Base-by-base conservation (phyloP, 1,140 invertebrate genomes). In the Drosophila teissieri region DNA sequence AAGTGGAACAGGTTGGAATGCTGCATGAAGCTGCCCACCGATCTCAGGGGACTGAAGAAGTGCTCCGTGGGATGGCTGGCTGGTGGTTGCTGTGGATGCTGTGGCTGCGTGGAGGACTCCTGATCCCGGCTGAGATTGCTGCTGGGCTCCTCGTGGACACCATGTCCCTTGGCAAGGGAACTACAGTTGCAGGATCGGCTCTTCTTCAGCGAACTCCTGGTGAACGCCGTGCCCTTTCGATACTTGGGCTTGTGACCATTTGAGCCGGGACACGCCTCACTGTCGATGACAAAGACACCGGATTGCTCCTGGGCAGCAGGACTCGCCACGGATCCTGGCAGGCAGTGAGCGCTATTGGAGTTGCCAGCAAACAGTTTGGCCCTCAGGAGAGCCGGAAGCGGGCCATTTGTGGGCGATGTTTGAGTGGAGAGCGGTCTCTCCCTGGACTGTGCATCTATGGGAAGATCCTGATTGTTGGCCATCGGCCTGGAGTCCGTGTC, bases 1-100 rank as follows among this genome's bases (percentile, higher is more conserved):
- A 92, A 64, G 60, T 91, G 90, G 55, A 92, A 92, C 45, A 92
- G 58, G 65, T 91, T 92, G 86, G 91, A 92, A 92, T 92, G 91
- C 63, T 92, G 88, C 69, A 92, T 88, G 34, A 89, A 80, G 51
- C 68, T 88, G 60, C 91, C 84, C 60, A 92, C 65, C 15, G 90
- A 73, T 39, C 74, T 78, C 17, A 91, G 45, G 1, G 90, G 90
- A 65, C 88, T 89, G 45, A 92, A 90, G 56, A 88, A 91, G 44
- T 80, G 58, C 36, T 86, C 78, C 4, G 72, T 70, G 8, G 40
- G 53, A 7, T 48, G 56, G 52, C 19, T 51, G 42, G 19, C 15
- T 48, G 58, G 49, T 48, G 58, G 49, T 39, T 67, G 57, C n/a
- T 34, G 27, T 14, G 56, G 60, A 12, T 52, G 40, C 12, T 58